These are phyloP conservation scores for Lemur catta DNA, from an alignment of 2,797 vertebrate species.

Conservation along the genomic window DNA sequence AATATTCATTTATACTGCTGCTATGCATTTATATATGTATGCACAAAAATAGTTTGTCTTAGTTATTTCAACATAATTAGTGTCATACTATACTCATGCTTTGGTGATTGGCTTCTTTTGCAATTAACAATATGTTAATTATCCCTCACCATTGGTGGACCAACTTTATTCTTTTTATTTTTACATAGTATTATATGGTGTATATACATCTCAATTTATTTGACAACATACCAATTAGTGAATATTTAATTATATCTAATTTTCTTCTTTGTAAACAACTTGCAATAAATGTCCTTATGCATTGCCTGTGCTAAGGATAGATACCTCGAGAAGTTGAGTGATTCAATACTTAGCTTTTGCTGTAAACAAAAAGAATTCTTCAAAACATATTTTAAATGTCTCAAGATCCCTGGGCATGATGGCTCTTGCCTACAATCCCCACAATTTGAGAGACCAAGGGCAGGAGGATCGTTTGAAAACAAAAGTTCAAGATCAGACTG, in stretches of 20 bases:
- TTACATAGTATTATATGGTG: neutral
- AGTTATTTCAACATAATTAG: constrained; percentile 14
- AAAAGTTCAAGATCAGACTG: too few relatives aligned
- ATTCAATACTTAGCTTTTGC: neutral
- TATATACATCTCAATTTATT: neutral
- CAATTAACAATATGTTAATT: neutral
- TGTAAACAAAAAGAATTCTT: neutral
- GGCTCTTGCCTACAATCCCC: neutral
- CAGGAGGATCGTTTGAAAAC: too few relatives aligned
- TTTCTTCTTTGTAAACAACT: neutral
- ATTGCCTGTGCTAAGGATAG: neutral
- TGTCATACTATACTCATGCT: neutral
- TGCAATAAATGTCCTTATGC: neutral
- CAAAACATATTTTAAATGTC: constrained; percentile 25
- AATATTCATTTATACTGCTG: neutral
- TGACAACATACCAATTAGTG: neutral
- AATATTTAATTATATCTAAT: neutral
- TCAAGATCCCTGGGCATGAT: neutral
- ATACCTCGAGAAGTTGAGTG: neutral
- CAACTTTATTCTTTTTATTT: constrained; percentile 27
- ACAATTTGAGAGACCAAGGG: too few relatives aligned
- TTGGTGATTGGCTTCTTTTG: constrained; percentile 21
- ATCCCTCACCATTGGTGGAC: neutral
- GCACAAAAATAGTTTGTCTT: neutral
- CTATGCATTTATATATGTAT: neutral